Base-by-base conservation (phyloP, 35 echinoderm and acorn worm species). In the Diadema setosum region DNA sequence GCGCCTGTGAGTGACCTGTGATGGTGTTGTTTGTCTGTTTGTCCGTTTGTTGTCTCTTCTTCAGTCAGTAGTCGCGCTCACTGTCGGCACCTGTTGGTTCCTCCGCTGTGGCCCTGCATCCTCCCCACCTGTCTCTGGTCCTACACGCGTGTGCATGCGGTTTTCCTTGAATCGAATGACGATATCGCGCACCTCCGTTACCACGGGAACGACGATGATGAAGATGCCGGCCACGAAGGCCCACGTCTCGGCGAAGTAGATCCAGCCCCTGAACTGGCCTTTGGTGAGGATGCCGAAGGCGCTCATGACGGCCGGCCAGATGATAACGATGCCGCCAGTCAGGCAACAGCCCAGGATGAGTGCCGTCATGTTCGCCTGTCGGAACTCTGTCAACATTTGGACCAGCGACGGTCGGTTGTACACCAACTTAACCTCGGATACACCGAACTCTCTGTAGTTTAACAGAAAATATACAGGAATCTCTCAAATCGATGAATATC, bases 391-490 rank as follows among this genome's bases (percentile, higher is more conserved):
- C 5, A 82, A 49, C 96, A 98, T 98, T 65, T 91, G 89, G 7
- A 73, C 37, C 11, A 98, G 75, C 29, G 92, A 94, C 1, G 92
- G 96, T 17, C 92, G 46, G 43, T 98, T 94, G 56, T 91, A 94
- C 4, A 94, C 85, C 0, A 98, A 58, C 45, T 98, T 94, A 29
- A 83, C 67, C 31, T 94, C 89, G 1, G 90, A 84, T 3, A 98
- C 91, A 31, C 86, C 83, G 81, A 98, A 98, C 84, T 98, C 96
- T 49, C 96, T 98, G 85, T 44, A 48, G 4, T n/a, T n/a, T n/a
- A n/a, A n/a, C n/a, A n/a, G n/a, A n/a, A n/a, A n/a, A n/a, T n/a
- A n/a, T n/a, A n/a, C n/a, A n/a, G n/a, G n/a, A n/a, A n/a, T n/a
- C n/a, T n/a, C n/a, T n/a, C n/a, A n/a, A n/a, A n/a, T n/a, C n/a